A percentile compares a stretch with the other conserved stretches of the same genome.
phyloP scores from a whole-genome alignment of 2,888 invertebrate genomes.

The Augiades crinisus region DNA sequence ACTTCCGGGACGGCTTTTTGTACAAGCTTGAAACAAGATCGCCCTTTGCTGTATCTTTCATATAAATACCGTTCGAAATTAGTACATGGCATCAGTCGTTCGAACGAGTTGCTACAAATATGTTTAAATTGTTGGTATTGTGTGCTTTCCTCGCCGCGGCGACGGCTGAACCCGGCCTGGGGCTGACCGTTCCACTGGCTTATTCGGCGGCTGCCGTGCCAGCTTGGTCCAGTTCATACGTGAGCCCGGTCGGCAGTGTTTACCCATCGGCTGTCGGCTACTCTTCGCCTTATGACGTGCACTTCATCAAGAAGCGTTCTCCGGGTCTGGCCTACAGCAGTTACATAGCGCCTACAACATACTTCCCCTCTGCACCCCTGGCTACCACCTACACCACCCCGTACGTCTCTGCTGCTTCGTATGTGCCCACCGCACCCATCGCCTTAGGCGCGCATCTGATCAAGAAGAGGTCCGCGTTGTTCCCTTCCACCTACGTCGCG shows the following conservation, averaged over 20 bases:
- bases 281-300: constrained; percentile 30
- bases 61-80: constrained; percentile 34
- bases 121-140: constrained; percentile 80
- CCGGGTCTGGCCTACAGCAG: constrained; percentile 24
- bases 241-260: constrained; percentile 52
- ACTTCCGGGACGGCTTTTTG: constrained; percentile 29
- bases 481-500: too few relatives aligned
- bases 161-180: constrained; percentile 59
- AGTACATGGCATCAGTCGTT: constrained; percentile 53
- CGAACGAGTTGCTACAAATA: constrained; percentile 63
- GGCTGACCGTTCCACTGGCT: constrained; percentile 43
- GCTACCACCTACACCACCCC: constrained; percentile 34
- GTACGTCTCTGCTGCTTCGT: too few relatives aligned
- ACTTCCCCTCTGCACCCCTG: constrained; percentile 37
- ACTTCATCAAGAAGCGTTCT: constrained; percentile 38
- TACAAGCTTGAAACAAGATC: constrained; percentile 20
- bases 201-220: constrained; percentile 44
- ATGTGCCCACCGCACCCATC: too few relatives aligned
- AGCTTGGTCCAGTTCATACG: constrained; percentile 44
- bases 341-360: constrained; percentile 36
- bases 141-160: constrained; percentile 81
- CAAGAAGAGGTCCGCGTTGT: too few relatives aligned
- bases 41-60: constrained; percentile 16
- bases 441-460: too few relatives aligned
- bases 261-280: constrained; percentile 37